Evolutionary conservation across 2,888 invertebrate genomes (phyloP), one percentile per base, ranked within the genome.

Genomic region (Leucophora obtusa): DNA sequence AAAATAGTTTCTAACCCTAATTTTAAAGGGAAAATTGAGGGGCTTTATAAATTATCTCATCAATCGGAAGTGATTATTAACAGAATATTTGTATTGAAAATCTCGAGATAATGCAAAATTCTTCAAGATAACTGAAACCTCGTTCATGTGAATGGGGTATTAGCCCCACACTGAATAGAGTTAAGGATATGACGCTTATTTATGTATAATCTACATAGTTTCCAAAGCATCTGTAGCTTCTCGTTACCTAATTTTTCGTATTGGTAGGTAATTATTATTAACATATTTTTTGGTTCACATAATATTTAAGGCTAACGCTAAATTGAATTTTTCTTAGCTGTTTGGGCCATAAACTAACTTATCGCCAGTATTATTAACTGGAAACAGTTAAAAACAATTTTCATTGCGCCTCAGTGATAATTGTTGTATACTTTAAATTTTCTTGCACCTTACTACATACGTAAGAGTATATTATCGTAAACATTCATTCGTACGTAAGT

Each of bases 371-470:
- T 70, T 70, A 21, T 70, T 81, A 73, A 74, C 73, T 81, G 69
- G 77, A 81, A 81, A 73, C 70, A 73, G 73, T 77, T 74, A 81
- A 81, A 69, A 72, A 69, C 33, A 68, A 70, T 51, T 77, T 62
- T 74, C 70, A 81, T 53, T 77, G 70, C 66, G 60, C 60, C 66
- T 77, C 66, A 77, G 56, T 66, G 73, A 77, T 77, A 81, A 77
- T 81, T 77, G 70, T 63, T 51, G 65, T 54, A 38, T 14, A 33
- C 50, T 70, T 76, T 43, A 43, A 71, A 43, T 47, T 59, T 14
- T 63, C 68, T 69, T 70, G 69, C 63, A 72, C 72, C 72, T 68
- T 63, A 62, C 66, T 28, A 28, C 28, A 28, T 28, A 28, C 6
- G 4, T 28, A 24, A 5, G 24, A 5, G 24, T 24, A 24, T 56